A percentile compares a stretch with the other conserved stretches of the same genome.
Conservation (phyloP, 2,113 vertebrate species). For the Menura novaehollandiae region DNA sequence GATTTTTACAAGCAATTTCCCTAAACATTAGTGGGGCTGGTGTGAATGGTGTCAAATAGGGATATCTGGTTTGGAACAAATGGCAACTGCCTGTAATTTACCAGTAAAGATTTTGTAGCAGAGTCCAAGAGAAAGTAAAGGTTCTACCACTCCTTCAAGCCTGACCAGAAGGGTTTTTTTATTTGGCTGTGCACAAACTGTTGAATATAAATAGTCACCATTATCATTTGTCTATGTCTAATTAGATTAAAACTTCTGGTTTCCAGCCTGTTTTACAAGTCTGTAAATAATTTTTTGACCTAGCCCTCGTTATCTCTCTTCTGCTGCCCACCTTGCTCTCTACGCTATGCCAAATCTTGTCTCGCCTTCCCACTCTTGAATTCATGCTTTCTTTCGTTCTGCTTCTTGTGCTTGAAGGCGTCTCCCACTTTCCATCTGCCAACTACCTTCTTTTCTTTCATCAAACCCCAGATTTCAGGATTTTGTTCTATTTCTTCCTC, state of each 20-base stretch:
- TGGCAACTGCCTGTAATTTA: background rate
- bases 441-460: background rate
- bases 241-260: background rate
- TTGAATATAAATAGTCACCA: background rate
- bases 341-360: background rate
- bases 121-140: background rate
- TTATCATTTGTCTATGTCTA: background rate
- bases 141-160: background rate
- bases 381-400: background rate
- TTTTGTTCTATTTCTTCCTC: background rate
- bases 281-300: background rate
- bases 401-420: background rate
- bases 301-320: background rate
- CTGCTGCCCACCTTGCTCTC: background rate
- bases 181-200: background rate
- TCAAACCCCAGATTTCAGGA: background rate
- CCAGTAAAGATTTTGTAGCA: background rate
- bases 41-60: background rate
- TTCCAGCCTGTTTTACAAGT: background rate
- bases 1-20: background rate
- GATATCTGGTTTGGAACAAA: background rate
- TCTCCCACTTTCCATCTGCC: conserved; percentile 53
- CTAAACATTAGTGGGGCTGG: background rate
- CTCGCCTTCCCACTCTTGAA: background rate
- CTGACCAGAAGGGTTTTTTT: background rate